phyloP scores from a whole-genome alignment of 1,140 invertebrate species.

The Anoplolepis gracilipes region DNA sequence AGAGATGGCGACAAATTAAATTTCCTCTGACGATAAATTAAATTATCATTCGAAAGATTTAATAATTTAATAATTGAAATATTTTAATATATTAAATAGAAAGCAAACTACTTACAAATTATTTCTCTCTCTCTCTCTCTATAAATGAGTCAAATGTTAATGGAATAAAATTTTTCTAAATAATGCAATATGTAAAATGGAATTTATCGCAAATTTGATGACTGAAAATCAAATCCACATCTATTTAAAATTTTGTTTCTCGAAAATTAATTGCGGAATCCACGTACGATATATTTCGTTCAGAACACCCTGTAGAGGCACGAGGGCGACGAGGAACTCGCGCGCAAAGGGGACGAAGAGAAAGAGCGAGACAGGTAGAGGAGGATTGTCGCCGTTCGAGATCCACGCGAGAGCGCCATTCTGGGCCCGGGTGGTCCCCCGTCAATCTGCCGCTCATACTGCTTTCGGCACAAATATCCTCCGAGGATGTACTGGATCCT shows the following conservation, averaged over 20 bases:
- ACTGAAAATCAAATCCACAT: too few relatives aligned
- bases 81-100: neutral
- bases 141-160: too few relatives aligned
- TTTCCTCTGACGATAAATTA: neutral
- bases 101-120: too few relatives aligned
- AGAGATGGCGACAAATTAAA: neutral
- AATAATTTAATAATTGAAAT: neutral
- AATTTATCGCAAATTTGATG: too few relatives aligned
- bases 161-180: too few relatives aligned
- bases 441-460: slow-evolving; percentile 78
- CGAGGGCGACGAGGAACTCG: slow-evolving; percentile 47
- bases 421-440: slow-evolving; percentile 77
- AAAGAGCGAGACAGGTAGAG: slow-evolving; percentile 37
- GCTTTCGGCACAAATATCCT: slow-evolving; percentile 79
- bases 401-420: slow-evolving; percentile 71
- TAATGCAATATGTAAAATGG: too few relatives aligned
- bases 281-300: neutral
- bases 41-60: too few relatives aligned
- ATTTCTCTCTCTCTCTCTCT: too few relatives aligned
- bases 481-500: slow-evolving; percentile 72
- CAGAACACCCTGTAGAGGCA: slow-evolving; percentile 31
- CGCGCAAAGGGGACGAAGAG: slow-evolving; percentile 40
- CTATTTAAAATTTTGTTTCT: too few relatives aligned
- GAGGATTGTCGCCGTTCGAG: slow-evolving; percentile 71
- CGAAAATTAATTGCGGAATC: neutral